A percentile compares a stretch with the other conserved stretches of the same genome.
These are phyloP conservation scores for Sturnus vulgaris DNA, from an alignment of 2,113 vertebrate species.

Conservation along the genomic window DNA sequence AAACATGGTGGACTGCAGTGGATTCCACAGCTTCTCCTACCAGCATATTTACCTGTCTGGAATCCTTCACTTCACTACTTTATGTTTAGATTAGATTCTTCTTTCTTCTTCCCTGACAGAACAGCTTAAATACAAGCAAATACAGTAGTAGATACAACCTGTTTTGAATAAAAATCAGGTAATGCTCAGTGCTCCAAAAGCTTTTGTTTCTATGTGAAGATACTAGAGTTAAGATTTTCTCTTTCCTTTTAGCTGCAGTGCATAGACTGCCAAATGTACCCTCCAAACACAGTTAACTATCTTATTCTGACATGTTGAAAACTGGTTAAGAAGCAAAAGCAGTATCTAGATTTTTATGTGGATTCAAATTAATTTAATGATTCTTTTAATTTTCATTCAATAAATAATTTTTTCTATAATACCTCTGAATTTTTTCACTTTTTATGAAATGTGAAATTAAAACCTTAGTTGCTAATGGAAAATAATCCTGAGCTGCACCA, in stretches of 20 bases:
- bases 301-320: neutral
- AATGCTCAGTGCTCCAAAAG: neutral
- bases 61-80: neutral
- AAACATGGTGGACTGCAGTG: neutral
- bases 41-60: neutral
- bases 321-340: neutral
- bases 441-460: neutral
- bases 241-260: neutral
- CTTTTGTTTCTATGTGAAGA: neutral
- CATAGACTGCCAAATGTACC: neutral
- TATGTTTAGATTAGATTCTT: neutral
- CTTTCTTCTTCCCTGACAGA: neutral
- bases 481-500: neutral
- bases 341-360: neutral
- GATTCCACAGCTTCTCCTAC: constrained; percentile 30
- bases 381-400: neutral
- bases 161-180: neutral
- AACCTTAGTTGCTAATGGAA: neutral
- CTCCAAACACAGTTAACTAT: neutral
- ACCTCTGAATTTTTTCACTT: neutral
- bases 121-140: neutral
- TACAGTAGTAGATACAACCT: neutral
- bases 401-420: neutral
- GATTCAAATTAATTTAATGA: neutral
- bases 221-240: neutral